phyloP scores from a whole-genome alignment of 2,888 invertebrate species.

The Protonemura montana region DNA sequence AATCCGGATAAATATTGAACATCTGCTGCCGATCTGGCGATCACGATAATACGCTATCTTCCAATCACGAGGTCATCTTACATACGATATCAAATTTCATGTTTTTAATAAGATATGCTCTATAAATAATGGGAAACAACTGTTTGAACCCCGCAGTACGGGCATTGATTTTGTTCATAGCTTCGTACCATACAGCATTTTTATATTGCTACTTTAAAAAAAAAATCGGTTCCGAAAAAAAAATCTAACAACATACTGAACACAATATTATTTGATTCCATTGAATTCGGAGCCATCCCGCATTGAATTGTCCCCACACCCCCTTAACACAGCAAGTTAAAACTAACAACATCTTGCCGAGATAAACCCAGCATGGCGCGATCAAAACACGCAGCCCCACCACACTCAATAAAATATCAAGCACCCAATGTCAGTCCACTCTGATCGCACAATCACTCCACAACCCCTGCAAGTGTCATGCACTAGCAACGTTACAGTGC shows the following conservation, averaged over 20 bases:
- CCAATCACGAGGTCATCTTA: background rate
- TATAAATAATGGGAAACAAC: no score
- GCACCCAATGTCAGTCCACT: background rate
- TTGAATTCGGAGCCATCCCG: background rate
- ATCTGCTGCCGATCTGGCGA: background rate
- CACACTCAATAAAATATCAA: background rate
- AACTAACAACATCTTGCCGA: background rate
- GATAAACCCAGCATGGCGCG: background rate
- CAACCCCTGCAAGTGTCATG: background rate
- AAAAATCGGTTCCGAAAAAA: background rate
- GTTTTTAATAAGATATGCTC: background rate
- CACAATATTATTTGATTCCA: background rate
- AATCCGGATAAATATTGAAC: background rate
- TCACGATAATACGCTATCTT: background rate
- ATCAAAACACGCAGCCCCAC: background rate
- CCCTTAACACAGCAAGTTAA: background rate
- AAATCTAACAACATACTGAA: background rate
- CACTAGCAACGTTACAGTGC: background rate
- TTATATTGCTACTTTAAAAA: no score
- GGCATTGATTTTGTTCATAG: no score
- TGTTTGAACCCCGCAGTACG: no score
- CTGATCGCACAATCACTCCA: background rate
- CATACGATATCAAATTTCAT: background rate
- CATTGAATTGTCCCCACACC: background rate
- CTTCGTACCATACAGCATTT: no score